phyloP scores from a whole-genome alignment of 1,140 invertebrate species.

The Bombus waltoni region DNA sequence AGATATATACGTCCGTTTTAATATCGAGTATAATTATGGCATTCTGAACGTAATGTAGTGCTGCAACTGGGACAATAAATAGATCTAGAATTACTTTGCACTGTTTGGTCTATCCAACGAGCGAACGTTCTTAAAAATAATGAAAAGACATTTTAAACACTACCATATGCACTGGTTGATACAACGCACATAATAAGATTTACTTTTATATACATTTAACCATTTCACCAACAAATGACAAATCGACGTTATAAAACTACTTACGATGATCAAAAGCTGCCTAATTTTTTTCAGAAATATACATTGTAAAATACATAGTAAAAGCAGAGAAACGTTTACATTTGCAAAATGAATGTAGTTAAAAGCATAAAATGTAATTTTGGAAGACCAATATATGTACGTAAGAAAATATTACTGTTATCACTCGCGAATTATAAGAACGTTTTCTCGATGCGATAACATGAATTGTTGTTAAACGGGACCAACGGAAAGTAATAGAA shows the following conservation, averaged over 20 bases:
- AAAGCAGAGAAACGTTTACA: too few species aligned
- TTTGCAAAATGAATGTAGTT: too few species aligned
- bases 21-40: conserved; percentile 28
- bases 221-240: not conserved
- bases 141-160: not conserved
- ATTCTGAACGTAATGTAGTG: conserved; percentile 52
- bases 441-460: conserved; percentile 42
- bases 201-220: not conserved
- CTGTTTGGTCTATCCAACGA: conserved; percentile 41
- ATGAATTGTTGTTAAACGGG: conserved; percentile 55
- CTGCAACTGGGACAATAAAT: conserved; percentile 74
- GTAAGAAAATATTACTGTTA: not conserved
- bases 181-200: not conserved
- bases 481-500: conserved; percentile 63
- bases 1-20: not conserved
- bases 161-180: conserved; percentile 26
- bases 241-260: not conserved
- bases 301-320: not conserved
- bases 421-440: conserved; percentile 12
- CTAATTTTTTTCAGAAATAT: not conserved
- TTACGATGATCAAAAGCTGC: not conserved
- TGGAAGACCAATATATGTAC: too few species aligned
- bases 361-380: not conserved
- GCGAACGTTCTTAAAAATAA: conserved; percentile 43
- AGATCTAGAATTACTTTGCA: conserved; percentile 60